Evolutionary conservation across 2,797 vertebrate species (phyloP).

Genomic region (Carcharodon carcharias): DNA sequence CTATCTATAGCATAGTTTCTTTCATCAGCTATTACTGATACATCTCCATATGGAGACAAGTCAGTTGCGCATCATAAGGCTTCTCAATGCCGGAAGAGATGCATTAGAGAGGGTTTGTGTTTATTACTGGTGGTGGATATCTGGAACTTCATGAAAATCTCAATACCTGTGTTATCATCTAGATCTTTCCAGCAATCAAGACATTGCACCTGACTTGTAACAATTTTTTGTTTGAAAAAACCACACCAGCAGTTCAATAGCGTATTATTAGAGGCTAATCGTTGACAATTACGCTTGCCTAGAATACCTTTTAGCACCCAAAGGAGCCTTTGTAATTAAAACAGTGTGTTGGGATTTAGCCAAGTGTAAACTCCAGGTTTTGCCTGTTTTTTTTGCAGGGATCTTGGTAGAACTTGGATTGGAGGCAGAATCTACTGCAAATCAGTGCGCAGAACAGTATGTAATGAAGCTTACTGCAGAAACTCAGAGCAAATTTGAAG

Average conservation of each 20-base stretch:
- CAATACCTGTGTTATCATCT: background rate
- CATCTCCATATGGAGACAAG: background rate
- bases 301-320: background rate
- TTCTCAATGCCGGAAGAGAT: background rate
- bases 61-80: background rate
- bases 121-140: background rate
- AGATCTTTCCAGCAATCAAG: background rate
- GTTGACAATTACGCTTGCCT: background rate
- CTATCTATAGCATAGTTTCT: background rate
- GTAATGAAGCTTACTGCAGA: slow-evolving; percentile 81
- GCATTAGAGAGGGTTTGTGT: background rate
- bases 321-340: background rate
- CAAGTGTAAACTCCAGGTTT: background rate
- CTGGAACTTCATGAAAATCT: background rate
- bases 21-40: background rate
- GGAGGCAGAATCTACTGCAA: slow-evolving; percentile 71
- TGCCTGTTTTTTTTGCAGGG: slow-evolving; percentile 56
- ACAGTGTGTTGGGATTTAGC: background rate
- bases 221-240: background rate
- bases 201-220: background rate
- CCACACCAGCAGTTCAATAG: background rate
- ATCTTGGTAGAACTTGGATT: slow-evolving; percentile 80
- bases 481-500: slow-evolving; percentile 71
- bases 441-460: slow-evolving; percentile 71
- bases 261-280: background rate